Evolutionary conservation across 1,140 invertebrate species (phyloP).

Genomic region (Hylyphantes graminicola): DNA sequence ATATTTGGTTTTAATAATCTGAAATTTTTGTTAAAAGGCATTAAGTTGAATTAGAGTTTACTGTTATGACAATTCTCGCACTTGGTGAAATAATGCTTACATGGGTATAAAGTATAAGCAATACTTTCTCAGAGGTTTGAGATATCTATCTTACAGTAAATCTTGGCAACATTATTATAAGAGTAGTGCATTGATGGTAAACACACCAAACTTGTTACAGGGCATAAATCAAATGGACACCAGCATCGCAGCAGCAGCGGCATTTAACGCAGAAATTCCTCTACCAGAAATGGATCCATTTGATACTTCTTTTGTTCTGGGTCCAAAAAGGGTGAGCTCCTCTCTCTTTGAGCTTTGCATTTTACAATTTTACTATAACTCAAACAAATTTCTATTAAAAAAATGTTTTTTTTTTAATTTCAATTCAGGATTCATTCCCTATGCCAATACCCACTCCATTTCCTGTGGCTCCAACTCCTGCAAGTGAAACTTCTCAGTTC

Average conservation of each 20-base stretch:
- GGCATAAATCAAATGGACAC: constrained; percentile 88
- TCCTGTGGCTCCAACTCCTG: background rate
- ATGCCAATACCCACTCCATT: constrained; percentile 47
- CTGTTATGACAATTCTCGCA: too few species aligned
- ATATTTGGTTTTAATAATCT: too few species aligned
- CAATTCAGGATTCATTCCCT: constrained; percentile 40
- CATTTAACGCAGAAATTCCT: constrained; percentile 23
- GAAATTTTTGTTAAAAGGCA: too few species aligned
- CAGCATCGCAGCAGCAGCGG: constrained; percentile 57
- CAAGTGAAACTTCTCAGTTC: background rate
- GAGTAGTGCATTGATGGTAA: background rate
- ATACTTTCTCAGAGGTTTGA: too few species aligned
- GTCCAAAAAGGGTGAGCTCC: constrained; percentile 47
- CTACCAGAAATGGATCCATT: constrained; percentile 45
- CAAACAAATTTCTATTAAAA: background rate
- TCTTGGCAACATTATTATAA: too few species aligned
- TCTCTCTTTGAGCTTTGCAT: background rate
- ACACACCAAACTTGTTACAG: constrained; percentile 16
- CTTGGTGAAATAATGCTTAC: too few species aligned
- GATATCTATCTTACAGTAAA: too few species aligned
- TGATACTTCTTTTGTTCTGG: constrained; percentile 54
- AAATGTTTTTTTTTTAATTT: background rate
- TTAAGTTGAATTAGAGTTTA: too few species aligned
- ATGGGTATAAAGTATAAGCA: background rate
- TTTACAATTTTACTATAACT: background rate